phyloP scores from a whole-genome alignment of 2,113 vertebrate genomes.

The Menura novaehollandiae region DNA sequence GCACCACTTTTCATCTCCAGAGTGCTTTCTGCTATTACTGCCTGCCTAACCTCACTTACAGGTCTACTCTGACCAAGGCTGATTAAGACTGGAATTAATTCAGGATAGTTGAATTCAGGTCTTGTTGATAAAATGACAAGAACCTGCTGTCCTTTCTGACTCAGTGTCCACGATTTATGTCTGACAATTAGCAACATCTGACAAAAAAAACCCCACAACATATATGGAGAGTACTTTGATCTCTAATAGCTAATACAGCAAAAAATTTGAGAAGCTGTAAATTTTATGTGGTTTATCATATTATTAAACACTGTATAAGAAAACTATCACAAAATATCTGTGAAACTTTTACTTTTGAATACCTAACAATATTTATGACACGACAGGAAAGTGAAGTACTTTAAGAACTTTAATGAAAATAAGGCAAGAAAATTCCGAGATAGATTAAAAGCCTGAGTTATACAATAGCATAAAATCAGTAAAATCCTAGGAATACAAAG shows the following conservation, averaged over 20 bases:
- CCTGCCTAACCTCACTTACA: neutral
- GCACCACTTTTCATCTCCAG: neutral
- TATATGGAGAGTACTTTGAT: neutral
- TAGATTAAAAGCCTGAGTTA: neutral
- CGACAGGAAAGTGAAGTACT: neutral
- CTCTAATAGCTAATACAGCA: neutral
- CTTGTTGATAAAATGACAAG: neutral
- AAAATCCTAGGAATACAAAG: neutral
- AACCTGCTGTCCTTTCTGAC: neutral
- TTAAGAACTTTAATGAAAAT: neutral
- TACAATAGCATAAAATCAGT: neutral
- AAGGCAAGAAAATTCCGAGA: neutral
- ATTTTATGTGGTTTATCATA: neutral
- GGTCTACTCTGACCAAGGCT: neutral
- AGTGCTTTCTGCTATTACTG: neutral
- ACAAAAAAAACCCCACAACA: neutral
- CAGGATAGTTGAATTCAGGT: neutral
- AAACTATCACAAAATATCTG: neutral
- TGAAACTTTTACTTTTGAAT: neutral
- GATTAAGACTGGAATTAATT: neutral
- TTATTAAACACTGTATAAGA: neutral
- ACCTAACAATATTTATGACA: neutral
- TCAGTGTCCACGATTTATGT: neutral
- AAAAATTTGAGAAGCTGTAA: neutral
- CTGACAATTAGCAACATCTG: neutral